These are phyloP conservation scores for Hirtodrosophila trivittata DNA, from an alignment of 2,888 invertebrate species.

Conservation along the genomic window DNA sequence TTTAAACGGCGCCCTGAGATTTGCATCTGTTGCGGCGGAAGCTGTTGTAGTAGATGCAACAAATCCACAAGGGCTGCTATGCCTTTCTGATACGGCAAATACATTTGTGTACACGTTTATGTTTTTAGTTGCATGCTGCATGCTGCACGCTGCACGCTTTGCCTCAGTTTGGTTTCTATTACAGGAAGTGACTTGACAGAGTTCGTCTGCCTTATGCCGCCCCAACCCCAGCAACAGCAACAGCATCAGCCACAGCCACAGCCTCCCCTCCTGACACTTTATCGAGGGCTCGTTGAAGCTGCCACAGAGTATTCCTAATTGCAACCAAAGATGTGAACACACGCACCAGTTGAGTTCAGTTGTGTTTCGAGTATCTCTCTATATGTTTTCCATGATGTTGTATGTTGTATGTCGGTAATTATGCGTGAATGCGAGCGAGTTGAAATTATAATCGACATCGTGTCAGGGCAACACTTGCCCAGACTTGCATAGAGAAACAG, in stretches of 20 bases:
- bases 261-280: conserved; percentile 15
- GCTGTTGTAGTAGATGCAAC: conserved; percentile 14
- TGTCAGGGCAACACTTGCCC: conserved; percentile 47
- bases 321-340: conserved; percentile 59
- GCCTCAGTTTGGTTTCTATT: conserved; percentile 62
- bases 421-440: conserved; percentile 65
- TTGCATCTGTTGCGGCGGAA: conserved; percentile 57
- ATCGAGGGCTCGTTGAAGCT: conserved; percentile 51
- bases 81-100: conserved; percentile 35
- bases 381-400: no score
- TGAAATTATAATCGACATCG: conserved; percentile 56
- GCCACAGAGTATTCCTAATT: conserved; percentile 51
- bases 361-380: no score
- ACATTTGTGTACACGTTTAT: conserved; percentile 56
- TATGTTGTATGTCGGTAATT: no score
- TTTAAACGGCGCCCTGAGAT: conserved; percentile 61
- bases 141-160: no score
- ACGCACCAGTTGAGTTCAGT: no score
- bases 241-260: background rate
- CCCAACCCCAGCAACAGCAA: background rate
- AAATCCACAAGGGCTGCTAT: conserved; percentile 33
- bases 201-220: conserved; percentile 41
- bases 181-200: conserved; percentile 79
- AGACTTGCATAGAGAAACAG: conserved; percentile 24
- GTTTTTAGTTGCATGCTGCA: conserved; percentile 54